Percentiles rank a stretch among this genome's conserved stretches.
Evolutionary conservation across 1,140 invertebrate species (phyloP).

Genomic region (Neoseiulus cucumeris): DNA sequence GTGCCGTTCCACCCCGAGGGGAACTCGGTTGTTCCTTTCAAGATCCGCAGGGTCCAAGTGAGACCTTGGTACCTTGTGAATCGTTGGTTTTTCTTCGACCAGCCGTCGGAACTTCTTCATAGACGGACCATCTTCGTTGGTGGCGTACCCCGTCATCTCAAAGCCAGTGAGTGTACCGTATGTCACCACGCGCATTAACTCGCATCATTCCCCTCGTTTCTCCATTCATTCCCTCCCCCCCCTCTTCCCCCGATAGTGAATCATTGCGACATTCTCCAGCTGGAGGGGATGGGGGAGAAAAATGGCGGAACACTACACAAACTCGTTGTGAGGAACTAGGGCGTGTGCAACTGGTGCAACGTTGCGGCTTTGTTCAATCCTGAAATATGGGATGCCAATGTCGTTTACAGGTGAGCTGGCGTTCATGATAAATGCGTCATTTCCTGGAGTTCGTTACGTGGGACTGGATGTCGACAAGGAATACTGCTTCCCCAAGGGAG

Average conservation of each 20-base stretch:
- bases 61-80: background rate
- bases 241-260: too few relatives aligned
- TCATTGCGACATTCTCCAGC: too few relatives aligned
- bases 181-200: too few relatives aligned
- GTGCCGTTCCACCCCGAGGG: too few relatives aligned
- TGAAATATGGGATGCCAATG: background rate
- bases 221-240: too few relatives aligned
- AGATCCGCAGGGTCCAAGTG: background rate
- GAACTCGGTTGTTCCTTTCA: too few relatives aligned
- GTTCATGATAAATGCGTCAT: background rate
- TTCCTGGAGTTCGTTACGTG: background rate
- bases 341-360: too few relatives aligned
- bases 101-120: constrained; percentile 2
- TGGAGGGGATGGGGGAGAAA: too few relatives aligned
- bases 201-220: too few relatives aligned
- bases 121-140: constrained; percentile 9
- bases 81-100: background rate
- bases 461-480: constrained; percentile 1
- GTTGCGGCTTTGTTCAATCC: too few relatives aligned
- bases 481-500: background rate
- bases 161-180: background rate
- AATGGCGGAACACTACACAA: too few relatives aligned
- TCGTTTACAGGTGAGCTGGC: background rate
- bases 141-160: constrained; percentile 4
- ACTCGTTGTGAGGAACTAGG: too few relatives aligned